Conservation (phyloP, 2,888 invertebrate genomes). For the Eucera pruinosa region DNA sequence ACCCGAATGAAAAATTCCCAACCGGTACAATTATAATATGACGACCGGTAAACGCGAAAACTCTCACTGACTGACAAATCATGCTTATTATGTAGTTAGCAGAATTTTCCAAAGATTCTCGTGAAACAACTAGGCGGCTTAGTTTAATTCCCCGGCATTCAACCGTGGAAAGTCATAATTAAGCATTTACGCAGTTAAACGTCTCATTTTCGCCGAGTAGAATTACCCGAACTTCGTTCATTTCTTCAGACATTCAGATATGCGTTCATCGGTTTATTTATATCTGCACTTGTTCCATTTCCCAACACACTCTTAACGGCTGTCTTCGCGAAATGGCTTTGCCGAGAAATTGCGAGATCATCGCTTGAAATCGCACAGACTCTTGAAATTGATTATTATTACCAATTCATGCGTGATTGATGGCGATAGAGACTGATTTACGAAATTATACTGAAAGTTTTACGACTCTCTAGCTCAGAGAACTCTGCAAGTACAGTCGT, state of each 20-base stretch:
- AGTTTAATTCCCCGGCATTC: constrained; percentile 20
- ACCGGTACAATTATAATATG: background rate
- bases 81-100: constrained; percentile 28
- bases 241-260: constrained; percentile 3
- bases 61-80: constrained; percentile 24
- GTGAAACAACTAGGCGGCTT: constrained; percentile 8
- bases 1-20: too few species aligned
- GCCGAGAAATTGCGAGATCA: too few species aligned
- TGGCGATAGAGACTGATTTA: background rate
- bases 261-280: constrained; percentile 9
- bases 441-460: background rate
- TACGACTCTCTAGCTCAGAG: background rate
- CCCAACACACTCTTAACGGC: constrained; percentile 4
- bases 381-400: background rate
- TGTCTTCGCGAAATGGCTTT: background rate
- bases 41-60: background rate
- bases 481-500: too few species aligned
- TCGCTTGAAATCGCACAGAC: background rate
- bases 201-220: constrained; percentile 20
- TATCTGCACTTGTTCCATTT: constrained; percentile 10
- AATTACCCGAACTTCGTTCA: constrained; percentile 12
- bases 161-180: constrained; percentile 22
- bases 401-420: background rate
- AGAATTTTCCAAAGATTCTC: constrained; percentile 8
- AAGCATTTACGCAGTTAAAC: constrained; percentile 26